Evolutionary conservation across 2,888 invertebrate genomes (phyloP).

Genomic region (Anarsia innoxiella): DNA sequence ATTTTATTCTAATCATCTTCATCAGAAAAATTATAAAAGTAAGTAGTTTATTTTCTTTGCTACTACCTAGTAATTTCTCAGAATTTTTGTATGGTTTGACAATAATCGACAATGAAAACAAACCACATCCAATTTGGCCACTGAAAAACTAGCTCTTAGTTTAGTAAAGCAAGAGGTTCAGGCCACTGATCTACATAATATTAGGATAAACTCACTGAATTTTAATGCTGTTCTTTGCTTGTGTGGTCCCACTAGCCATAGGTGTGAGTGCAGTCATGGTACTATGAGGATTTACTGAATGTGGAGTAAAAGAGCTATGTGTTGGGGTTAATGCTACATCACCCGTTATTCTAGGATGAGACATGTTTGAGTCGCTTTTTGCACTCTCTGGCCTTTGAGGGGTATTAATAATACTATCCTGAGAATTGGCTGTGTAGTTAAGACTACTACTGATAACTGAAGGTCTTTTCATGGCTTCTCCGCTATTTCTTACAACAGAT

Average conservation of each 20-base stretch:
- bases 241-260: slow-evolving; percentile 68
- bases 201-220: slow-evolving; percentile 64
- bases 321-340: slow-evolving; percentile 62
- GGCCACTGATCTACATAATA: background rate
- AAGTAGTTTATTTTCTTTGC: too few species aligned
- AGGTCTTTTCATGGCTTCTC: slow-evolving; percentile 10
- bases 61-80: too few species aligned
- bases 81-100: too few species aligned
- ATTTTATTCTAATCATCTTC: too few species aligned
- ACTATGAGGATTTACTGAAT: slow-evolving; percentile 69
- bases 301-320: slow-evolving; percentile 51
- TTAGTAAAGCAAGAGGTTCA: too few species aligned
- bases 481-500: slow-evolving; percentile 3
- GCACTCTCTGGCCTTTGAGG: slow-evolving; percentile 16
- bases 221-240: slow-evolving; percentile 77
- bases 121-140: too few species aligned
- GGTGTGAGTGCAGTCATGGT: slow-evolving; percentile 70
- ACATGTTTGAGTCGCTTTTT: slow-evolving; percentile 12
- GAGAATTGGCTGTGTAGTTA: background rate
- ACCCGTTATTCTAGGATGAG: slow-evolving; percentile 31
- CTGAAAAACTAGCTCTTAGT: too few species aligned
- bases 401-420: slow-evolving; percentile 11
- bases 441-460: slow-evolving; percentile 11
- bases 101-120: too few species aligned
- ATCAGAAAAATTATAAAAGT: too few species aligned